Conservation (phyloP, 2,888 invertebrate genomes). For the Allolobophora icterica region DNA sequence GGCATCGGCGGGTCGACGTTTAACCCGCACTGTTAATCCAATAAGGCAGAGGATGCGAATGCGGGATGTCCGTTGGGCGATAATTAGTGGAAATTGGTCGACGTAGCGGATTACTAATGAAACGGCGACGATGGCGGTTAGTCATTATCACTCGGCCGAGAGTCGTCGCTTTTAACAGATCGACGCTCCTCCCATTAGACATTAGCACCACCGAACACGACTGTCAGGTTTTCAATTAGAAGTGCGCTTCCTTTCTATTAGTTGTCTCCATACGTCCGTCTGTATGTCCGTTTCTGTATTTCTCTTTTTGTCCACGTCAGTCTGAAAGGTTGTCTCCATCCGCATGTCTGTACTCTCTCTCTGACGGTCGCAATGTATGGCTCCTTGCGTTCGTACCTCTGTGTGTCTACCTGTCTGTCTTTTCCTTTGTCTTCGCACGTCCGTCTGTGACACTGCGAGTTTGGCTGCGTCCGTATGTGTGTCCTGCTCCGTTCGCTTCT, state of each 20-base stretch:
- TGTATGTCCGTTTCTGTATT: not conserved
- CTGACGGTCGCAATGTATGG: not conserved
- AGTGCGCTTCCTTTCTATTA: not conserved
- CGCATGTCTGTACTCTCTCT: not conserved
- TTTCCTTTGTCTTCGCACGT: not conserved
- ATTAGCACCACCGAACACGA: not conserved
- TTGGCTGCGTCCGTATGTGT: not conserved
- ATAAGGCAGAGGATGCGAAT: not conserved
- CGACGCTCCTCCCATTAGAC: not conserved
- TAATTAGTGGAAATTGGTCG: slow-evolving; percentile 17
- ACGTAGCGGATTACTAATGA: not conserved
- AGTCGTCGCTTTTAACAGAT: not conserved
- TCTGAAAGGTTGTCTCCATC: not conserved
- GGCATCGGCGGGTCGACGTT: not conserved
- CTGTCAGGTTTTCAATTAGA: not conserved
- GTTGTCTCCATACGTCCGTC: not conserved
- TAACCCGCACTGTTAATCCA: slow-evolving; percentile 21
- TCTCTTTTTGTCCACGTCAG: not conserved
- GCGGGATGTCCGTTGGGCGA: not conserved
- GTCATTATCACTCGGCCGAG: not conserved
- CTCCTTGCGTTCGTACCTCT: not conserved
- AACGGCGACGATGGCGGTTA: not conserved
- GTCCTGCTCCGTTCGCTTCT: not conserved
- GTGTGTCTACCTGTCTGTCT: too few relatives aligned
- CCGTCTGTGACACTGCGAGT: too few relatives aligned